Base-by-base conservation (phyloP, 2,888 invertebrate species). In the Dolichomitus sp. region DNA sequence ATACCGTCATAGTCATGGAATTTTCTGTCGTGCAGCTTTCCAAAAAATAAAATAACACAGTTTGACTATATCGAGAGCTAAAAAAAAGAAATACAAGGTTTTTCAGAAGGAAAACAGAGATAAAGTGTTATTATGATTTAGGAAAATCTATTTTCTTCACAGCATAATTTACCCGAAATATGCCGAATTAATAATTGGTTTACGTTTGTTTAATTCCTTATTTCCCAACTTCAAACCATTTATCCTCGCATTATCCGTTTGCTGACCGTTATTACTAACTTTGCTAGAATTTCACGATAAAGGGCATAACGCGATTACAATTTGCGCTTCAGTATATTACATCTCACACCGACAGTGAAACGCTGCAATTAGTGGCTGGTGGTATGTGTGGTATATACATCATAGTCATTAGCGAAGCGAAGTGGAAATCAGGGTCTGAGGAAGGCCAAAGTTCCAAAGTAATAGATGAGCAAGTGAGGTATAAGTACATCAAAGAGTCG, bases 361-460 rank as follows among this genome's bases (percentile, higher is more conserved):
- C 33, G 14, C 33, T 33, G 57, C 33, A 59, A 33, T 59, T 33
- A 59, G 33, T 33, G 17, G n/a, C 9, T 59, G 33, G 2, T 17
- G 33, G 57, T 33, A 59, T 59, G 7, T 14, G 33, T 1, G 33
- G 5, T 33, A 33, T 59, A 33, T n/a, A 59, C 33, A 3, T 59
- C 17, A 17, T 30, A 30, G 57, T 59, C 33, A n/a, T 59, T 59
- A 30, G 57, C n/a, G 33, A 33, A 59, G 57, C 33, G 17, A 59
- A 59, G 33, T 33, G 57, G 33, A 59, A 59, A 59, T 59, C 57
- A n/a, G 57, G n/a, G n/a, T 59, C 57, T n/a, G 14, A 30, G n/a
- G 17, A 59, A 33, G 7, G n/a, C 17, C n/a, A 59, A 33, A 59
- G 30, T 59, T 59, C 17, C 33, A 59, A 33, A 30, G 57, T 59